These are phyloP conservation scores for Aepyceros melampus DNA, from an alignment of 2,113 vertebrate species.

Conservation along the genomic window DNA sequence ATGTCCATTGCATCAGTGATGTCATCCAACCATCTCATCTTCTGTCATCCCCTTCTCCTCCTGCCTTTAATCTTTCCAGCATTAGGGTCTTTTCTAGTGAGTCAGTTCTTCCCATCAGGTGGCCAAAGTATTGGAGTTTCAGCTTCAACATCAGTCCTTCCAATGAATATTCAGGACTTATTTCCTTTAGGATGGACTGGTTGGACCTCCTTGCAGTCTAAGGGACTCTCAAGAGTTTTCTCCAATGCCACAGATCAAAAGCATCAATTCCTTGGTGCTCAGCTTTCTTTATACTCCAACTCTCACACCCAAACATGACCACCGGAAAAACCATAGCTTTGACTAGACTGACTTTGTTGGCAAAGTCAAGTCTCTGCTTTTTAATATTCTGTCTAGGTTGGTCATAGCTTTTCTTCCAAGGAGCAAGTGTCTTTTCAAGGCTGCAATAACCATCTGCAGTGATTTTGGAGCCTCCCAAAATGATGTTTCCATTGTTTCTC, in stretches of 20 bases:
- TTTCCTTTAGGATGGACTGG: not conserved
- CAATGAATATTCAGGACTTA: not conserved
- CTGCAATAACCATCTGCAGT: not conserved
- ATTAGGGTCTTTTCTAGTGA: not conserved
- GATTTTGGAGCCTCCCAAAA: accelerated
- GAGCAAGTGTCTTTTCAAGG: not conserved
- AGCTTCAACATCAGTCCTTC: not conserved
- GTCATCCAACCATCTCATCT: not conserved
- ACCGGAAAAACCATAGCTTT: not conserved
- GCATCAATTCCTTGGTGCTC: not conserved
- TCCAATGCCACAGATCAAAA: not conserved
- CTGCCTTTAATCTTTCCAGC: not conserved
- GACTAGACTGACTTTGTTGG: not conserved
- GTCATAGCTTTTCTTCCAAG: not conserved
- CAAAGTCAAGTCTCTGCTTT: not conserved
- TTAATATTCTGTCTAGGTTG: not conserved
- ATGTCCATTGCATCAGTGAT: not conserved
- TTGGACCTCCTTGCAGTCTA: not conserved
- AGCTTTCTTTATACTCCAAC: not conserved
- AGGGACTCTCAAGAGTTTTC: not conserved
- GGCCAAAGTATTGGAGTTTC: not conserved
- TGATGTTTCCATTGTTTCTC: not conserved
- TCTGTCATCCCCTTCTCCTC: not conserved
- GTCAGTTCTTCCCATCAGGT: not conserved
- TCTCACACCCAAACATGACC: not conserved